Percentiles rank a stretch among this genome's conserved stretches.
Evolutionary conservation across 2,888 invertebrate genomes (phyloP).

Genomic region (Argyresthia albistria): DNA sequence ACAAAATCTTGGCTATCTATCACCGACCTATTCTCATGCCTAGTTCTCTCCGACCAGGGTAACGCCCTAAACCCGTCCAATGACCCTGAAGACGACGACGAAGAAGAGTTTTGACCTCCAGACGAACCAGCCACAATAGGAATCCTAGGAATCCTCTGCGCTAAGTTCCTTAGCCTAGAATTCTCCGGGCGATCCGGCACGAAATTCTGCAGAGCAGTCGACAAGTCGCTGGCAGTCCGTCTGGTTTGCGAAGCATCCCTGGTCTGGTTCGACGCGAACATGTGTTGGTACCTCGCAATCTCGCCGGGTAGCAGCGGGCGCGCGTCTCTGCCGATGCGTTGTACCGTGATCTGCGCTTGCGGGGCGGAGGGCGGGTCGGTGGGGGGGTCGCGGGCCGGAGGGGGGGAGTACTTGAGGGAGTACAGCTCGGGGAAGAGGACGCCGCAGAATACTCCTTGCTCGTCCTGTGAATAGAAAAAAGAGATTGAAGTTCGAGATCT

Average conservation of each 20-base stretch:
- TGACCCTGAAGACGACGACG: constrained; percentile 10
- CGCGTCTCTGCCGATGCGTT: constrained; percentile 70
- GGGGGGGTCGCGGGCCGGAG: constrained; percentile 22
- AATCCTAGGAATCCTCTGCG: constrained; percentile 46
- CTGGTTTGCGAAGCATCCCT: constrained; percentile 19
- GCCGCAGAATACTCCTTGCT: constrained; percentile 55
- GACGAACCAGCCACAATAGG: constrained; percentile 24
- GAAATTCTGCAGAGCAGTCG: constrained; percentile 17
- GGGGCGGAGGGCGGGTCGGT: constrained; percentile 20
- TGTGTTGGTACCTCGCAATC: constrained; percentile 57
- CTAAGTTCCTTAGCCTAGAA: constrained; percentile 36
- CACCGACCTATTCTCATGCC: constrained; percentile 15
- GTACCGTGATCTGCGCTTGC: constrained; percentile 68
- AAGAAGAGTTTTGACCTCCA: constrained; percentile 10
- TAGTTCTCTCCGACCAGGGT: constrained; percentile 39
- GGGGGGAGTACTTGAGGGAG: constrained; percentile 43
- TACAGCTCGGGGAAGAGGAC: constrained; percentile 48
- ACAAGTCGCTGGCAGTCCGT: constrained; percentile 17
- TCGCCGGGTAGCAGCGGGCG: constrained; percentile 65
- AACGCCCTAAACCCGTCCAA: constrained; percentile 33
- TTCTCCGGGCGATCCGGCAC: constrained; percentile 32
- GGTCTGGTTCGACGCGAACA: constrained; percentile 36
- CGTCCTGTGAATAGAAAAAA: constrained; percentile 50
- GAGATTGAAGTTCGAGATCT: no score
- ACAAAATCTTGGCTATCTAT: constrained; percentile 41